These are phyloP conservation scores for Anastrepha ludens DNA, from an alignment of 1,140 invertebrate genomes.

Conservation along the genomic window DNA sequence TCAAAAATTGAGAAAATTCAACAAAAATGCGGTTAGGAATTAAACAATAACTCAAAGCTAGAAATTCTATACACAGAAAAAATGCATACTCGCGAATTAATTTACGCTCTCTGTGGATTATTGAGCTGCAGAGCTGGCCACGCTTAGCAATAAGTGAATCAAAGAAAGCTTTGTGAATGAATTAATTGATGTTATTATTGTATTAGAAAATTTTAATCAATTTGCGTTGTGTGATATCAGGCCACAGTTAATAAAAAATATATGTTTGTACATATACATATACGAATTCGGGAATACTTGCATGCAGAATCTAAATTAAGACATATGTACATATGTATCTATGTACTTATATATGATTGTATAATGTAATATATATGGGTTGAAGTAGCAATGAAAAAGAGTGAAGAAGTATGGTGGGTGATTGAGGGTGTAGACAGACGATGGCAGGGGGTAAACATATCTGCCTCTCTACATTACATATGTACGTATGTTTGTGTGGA, in stretches of 20 bases:
- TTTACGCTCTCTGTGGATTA: background rate
- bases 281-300: too few relatives aligned
- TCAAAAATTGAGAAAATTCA: constrained; percentile 60
- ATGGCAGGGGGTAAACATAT: background rate
- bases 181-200: constrained; percentile 28
- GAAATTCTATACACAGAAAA: background rate
- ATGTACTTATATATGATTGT: background rate
- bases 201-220: background rate
- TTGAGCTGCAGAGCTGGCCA: background rate
- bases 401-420: background rate
- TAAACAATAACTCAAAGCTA: background rate
- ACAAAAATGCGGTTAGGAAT: constrained; percentile 6
- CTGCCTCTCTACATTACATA: background rate
- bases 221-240: background rate
- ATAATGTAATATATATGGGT: background rate
- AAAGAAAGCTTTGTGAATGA: background rate
- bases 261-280: too few relatives aligned
- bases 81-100: background rate
- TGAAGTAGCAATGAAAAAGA: background rate
- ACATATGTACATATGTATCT: background rate
- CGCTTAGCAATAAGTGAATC: background rate
- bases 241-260: too few relatives aligned
- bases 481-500: background rate
- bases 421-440: background rate
- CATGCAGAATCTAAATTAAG: background rate